phyloP scores from a whole-genome alignment of 2,113 vertebrate species.

The Mesitornis unicolor region DNA sequence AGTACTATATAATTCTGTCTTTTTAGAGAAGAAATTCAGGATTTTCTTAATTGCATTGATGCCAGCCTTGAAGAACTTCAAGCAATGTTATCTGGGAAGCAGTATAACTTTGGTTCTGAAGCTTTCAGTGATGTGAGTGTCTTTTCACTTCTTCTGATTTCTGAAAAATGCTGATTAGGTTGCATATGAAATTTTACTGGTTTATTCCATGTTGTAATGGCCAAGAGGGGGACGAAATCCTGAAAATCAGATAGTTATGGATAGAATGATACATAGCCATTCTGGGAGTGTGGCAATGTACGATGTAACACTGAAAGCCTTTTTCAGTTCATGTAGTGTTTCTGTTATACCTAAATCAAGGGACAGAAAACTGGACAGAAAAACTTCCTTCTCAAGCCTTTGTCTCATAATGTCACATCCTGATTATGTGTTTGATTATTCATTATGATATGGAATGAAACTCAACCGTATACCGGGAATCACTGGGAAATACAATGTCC shows the following conservation, averaged over 20 bases:
- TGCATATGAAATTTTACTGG: neutral
- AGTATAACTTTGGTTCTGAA: conserved; percentile 40
- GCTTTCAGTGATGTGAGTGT: conserved; percentile 39
- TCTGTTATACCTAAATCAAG: neutral
- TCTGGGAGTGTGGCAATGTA: neutral
- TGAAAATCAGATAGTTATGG: neutral
- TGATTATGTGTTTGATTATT: neutral
- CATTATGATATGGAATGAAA: neutral
- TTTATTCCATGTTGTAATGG: neutral
- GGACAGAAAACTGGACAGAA: rapidly evolving
- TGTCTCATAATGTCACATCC: neutral
- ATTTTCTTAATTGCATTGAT: conserved; percentile 66
- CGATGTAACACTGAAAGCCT: neutral
- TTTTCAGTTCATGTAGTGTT: neutral
- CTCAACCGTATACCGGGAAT: neutral
- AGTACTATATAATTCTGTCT: neutral
- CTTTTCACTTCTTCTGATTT: neutral
- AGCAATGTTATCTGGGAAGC: conserved; percentile 57
- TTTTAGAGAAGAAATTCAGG: conserved; percentile 65
- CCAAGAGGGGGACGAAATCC: neutral
- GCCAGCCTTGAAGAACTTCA: conserved; percentile 65
- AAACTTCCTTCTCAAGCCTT: neutral
- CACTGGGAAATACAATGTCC: neutral
- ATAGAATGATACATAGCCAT: neutral
- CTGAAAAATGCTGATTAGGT: neutral